Percentiles rank a stretch among this genome's conserved stretches.
These are phyloP conservation scores for Poeciliopsis gracilis DNA, from an alignment of 2,797 vertebrate genomes.

Conservation along the genomic window DNA sequence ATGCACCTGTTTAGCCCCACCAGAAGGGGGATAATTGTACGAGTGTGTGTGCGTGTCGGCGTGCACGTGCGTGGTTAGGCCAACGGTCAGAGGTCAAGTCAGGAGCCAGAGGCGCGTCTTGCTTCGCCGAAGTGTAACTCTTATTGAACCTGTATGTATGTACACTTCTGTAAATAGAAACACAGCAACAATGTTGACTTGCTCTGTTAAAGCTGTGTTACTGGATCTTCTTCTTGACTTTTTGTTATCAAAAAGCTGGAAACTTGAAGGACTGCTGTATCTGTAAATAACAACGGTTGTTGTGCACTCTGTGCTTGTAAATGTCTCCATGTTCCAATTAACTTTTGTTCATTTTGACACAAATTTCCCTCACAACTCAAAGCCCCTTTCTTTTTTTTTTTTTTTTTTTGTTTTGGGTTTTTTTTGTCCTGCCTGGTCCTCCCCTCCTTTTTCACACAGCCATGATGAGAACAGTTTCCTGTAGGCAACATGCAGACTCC, in stretches of 20 bases:
- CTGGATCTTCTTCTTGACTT: slow-evolving; percentile 74
- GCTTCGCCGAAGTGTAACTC: slow-evolving; percentile 65
- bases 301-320: slow-evolving; percentile 94
- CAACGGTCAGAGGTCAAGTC: slow-evolving; percentile 52
- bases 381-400: slow-evolving; percentile 57
- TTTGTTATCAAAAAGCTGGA: slow-evolving; percentile 87
- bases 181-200: slow-evolving; percentile 74
- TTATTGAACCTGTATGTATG: slow-evolving; percentile 67
- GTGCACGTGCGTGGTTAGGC: slow-evolving; percentile 30
- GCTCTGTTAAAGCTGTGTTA: slow-evolving; percentile 79
- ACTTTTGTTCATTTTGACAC: slow-evolving; percentile 77
- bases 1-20: slow-evolving; percentile 53
- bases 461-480: slow-evolving; percentile 77
- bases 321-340: slow-evolving; percentile 87
- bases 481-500: slow-evolving; percentile 79
- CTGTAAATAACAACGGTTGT: slow-evolving; percentile 94
- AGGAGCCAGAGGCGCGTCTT: slow-evolving; percentile 43
- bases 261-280: slow-evolving; percentile 99
- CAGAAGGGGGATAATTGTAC: slow-evolving; percentile 18
- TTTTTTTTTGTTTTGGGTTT: slow-evolving; percentile 43
- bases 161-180: slow-evolving; percentile 74
- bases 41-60: slow-evolving; percentile 29
- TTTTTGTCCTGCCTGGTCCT: slow-evolving; percentile 73
- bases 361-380: slow-evolving; percentile 61
- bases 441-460: slow-evolving; percentile 59